Evolutionary conservation across 2,888 invertebrate species (phyloP), one percentile per base, ranked within the genome.

Genomic region (Thymelicus lineola): DNA sequence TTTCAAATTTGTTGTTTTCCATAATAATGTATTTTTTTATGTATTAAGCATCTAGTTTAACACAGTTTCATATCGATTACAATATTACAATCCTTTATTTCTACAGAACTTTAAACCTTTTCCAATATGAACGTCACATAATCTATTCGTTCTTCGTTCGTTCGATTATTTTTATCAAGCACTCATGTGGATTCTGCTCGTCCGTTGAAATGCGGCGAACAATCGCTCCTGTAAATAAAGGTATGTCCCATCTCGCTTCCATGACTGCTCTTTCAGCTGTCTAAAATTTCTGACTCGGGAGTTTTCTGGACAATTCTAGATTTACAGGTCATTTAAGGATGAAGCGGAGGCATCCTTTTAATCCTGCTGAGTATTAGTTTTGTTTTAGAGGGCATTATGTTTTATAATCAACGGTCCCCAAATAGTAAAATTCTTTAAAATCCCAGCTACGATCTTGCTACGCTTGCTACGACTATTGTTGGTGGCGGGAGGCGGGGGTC

Each of bases 141-240:
- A 38, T 38, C 38, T 12, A 35, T 35, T 42, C 59, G 48, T 35
- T 20, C 55, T 50, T 36, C 45, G 17, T 55, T 67, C 15, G 35
- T 35, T 45, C 35, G 63, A 63, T 17, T 58, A 58, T 69, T 63
- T 59, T 48, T 63, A 59, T 59, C 42, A 48, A 63, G 58, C 61
- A 61, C 63, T 58, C 69, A 42, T 58, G 48, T 59, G 28, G 55
- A 62, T 10, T 36, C 20, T 36, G 20, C 58, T 63, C 38, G 50
- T 48, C 55, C 45, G 55, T 58, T 58, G 58, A 69, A 63, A 63
- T 38, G 63, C 58, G 68, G 70, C 48, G 58, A 68, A 68, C 70
- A 68, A 75, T 73, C 71, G 61, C 62, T 71, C 53, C 53, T 58
- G 70, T 68, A 73, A 70, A 72, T 73, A 72, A 71, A 71, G 60